Conservation (phyloP, 1,140 invertebrate species). For the Agrypnia vestita region DNA sequence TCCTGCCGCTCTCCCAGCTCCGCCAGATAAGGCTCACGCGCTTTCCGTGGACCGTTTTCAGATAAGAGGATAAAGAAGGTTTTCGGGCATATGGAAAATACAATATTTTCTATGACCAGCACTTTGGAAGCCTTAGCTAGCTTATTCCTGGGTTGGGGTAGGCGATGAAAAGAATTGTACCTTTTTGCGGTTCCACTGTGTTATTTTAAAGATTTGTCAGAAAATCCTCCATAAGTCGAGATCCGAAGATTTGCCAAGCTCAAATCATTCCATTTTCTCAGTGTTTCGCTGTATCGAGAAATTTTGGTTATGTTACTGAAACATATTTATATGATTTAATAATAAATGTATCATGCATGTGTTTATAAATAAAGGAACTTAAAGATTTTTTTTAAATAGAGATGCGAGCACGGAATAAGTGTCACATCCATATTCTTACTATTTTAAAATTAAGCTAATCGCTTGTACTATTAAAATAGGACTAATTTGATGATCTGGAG, state of each 20-base stretch:
- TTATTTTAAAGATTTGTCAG: slow-evolving; percentile 37
- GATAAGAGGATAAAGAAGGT: slow-evolving; percentile 20
- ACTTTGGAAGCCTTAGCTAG: slow-evolving; percentile 26
- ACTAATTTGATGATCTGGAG: no score
- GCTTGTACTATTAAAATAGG: no score
- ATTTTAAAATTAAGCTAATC: no score
- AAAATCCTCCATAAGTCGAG: slow-evolving; percentile 11
- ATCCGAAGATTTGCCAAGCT: slow-evolving; percentile 21
- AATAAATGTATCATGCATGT: no score
- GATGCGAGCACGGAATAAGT: no score
- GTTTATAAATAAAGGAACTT: no score
- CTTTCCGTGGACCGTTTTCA: slow-evolving; percentile 14
- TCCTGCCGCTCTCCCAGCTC: background rate
- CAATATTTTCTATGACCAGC: slow-evolving; percentile 31
- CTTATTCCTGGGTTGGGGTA: slow-evolving; percentile 3
- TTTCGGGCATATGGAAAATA: slow-evolving; percentile 27
- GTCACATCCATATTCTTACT: no score
- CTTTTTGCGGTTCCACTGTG: slow-evolving; percentile 6
- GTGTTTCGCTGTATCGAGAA: no score
- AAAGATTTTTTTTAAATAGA: no score
- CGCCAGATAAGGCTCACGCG: slow-evolving; percentile 9
- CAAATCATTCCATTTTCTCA: background rate
- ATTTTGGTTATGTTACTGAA: no score
- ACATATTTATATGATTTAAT: no score
- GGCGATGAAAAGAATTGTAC: slow-evolving; percentile 19